Conservation (phyloP, 1,140 invertebrate genomes). For the Spodoptera litura region DNA sequence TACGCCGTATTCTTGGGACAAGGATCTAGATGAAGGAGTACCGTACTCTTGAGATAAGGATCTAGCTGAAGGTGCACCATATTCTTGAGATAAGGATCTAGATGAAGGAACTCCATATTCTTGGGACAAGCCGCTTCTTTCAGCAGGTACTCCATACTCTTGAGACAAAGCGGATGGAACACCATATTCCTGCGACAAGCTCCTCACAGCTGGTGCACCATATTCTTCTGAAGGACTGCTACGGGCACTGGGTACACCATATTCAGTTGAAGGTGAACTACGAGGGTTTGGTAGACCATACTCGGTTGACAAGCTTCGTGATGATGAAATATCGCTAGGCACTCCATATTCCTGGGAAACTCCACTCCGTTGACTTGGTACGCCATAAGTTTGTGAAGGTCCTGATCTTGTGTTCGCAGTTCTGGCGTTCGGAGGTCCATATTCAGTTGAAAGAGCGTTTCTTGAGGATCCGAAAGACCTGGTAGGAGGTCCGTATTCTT, state of each 20-base stretch:
- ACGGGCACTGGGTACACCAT: slow-evolving; percentile 53
- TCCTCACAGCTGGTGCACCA: slow-evolving; percentile 54
- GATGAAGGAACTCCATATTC: slow-evolving; percentile 29
- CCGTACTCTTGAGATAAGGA: slow-evolving; percentile 13
- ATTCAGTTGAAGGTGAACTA: slow-evolving; percentile 49
- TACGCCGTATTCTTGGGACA: slow-evolving; percentile 26
- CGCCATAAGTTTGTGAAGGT: slow-evolving; percentile 57
- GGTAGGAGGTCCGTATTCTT: slow-evolving; percentile 58
- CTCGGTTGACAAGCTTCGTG: slow-evolving; percentile 11
- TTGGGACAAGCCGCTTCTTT: slow-evolving; percentile 41
- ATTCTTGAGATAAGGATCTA: slow-evolving; percentile 12
- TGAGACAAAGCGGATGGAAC: slow-evolving; percentile 36
- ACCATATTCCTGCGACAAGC: slow-evolving; percentile 56
- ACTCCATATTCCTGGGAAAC: slow-evolving; percentile 63
- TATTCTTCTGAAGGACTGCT: slow-evolving; percentile 56
- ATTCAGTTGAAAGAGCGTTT: slow-evolving; percentile 55
- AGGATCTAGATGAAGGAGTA: slow-evolving; percentile 35
- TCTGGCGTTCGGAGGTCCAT: slow-evolving; percentile 53
- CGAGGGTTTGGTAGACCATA: slow-evolving; percentile 15
- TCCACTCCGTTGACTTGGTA: slow-evolving; percentile 45
- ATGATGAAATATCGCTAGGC: slow-evolving; percentile 41
- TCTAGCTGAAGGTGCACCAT: slow-evolving; percentile 48
- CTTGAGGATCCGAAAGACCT: slow-evolving; percentile 48
- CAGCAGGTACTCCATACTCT: slow-evolving; percentile 29
- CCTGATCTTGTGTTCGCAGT: slow-evolving; percentile 47